A percentile compares a stretch with the other conserved stretches of the same genome.
Evolutionary conservation across 2,797 vertebrate species (phyloP).

Genomic region (Buphagus erythrorhynchus): DNA sequence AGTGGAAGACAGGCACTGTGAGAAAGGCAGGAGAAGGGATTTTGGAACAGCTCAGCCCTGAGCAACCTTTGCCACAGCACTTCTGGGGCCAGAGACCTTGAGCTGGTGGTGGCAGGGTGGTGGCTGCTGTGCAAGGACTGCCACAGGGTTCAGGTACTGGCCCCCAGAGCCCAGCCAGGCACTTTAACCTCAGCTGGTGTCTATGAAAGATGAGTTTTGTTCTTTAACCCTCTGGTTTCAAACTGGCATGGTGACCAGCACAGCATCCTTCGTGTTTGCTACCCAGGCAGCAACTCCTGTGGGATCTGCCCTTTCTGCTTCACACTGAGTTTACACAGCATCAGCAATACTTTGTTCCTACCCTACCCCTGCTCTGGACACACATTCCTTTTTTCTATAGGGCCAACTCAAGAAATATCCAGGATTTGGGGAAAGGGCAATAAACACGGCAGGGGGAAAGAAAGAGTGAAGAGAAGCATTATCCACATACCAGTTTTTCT

Average conservation of each 20-base stretch:
- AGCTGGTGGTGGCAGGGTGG: not conserved
- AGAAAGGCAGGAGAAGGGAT: not conserved
- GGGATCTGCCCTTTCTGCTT: not conserved
- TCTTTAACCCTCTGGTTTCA: not conserved
- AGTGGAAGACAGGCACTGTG: not conserved
- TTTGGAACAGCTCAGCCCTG: not conserved
- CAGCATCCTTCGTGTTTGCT: not conserved
- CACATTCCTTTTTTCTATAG: not conserved
- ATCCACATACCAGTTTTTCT: not conserved
- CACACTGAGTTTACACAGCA: not conserved
- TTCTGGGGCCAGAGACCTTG: not conserved
- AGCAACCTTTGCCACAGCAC: not conserved
- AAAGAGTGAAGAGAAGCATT: not conserved
- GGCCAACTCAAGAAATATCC: not conserved
- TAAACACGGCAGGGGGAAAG: not conserved
- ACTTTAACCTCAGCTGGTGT: not conserved
- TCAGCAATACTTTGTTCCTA: not conserved
- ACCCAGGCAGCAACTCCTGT: not conserved
- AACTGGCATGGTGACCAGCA: not conserved
- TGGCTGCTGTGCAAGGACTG: not conserved
- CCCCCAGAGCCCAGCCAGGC: not conserved
- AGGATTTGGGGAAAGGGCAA: not conserved
- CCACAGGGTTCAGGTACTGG: not conserved
- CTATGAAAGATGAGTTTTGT: not conserved
- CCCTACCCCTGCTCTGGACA: not conserved